Evolutionary conservation across 2,888 invertebrate species (phyloP), one percentile per base, ranked within the genome.

Genomic region (Aphelenchoides bicaudatus): DNA sequence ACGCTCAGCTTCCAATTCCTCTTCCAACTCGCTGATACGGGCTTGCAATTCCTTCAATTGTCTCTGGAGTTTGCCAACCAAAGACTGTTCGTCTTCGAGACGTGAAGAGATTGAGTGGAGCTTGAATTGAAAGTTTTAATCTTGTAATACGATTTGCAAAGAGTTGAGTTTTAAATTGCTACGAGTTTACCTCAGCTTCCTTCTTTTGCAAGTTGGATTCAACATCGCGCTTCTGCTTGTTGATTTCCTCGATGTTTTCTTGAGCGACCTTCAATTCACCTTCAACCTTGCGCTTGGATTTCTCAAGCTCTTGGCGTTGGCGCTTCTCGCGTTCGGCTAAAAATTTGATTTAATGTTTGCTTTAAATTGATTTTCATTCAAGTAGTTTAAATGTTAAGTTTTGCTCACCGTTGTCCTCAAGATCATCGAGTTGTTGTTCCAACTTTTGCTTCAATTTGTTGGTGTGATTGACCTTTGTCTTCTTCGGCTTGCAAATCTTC

Each of bases 231-330:
- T 93, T 93, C 86, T 92, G 92, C 83, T 92, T 90, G 84, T 91
- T 92, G 83, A 94, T 87, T 83, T 94, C 93, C 79, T 92, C 86
- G 66, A 94, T 92, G 65, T 92, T 92, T 84, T 94, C 93, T 84
- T 93, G 92, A 75, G 93, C 91, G 69, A 94, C 87, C 85, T 98
- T 98, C 81, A 98, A 87, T 84, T 98, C 98, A 70, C 93, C 92
- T 84, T 98, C 98, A 76, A 92, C 88, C 86, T 98, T 96, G 78
- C 73, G 50, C 51, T 67, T 67, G 31, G 56, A 85, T 85, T 99
- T 98, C 84, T 98, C 98, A 79, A 96, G 89, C 82, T 99, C 98
- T 76, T 88, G 92, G 74, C 86, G 90, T 79, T 91, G 86, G 85
- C 98, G 96, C 91, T 99, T 98, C 85, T 98, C 98, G 79, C 96